These are phyloP conservation scores for Dreissena rostriformis DNA, from an alignment of 1,140 invertebrate genomes.

Conservation along the genomic window DNA sequence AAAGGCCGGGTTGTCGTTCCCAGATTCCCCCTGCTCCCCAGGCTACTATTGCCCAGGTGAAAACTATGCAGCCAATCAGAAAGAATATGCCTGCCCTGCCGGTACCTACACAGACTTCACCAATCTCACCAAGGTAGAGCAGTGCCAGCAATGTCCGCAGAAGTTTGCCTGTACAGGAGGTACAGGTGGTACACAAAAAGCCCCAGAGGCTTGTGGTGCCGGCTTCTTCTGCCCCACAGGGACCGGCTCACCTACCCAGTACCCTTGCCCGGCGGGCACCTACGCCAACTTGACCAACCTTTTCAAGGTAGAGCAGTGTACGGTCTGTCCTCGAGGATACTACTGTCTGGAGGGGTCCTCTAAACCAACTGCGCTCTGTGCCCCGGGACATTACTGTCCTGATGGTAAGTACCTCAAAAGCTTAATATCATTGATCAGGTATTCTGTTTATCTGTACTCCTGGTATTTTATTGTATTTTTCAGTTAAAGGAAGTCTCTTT, in stretches of 20 bases:
- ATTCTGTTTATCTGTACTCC: neutral
- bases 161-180: constrained; percentile 70
- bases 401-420: constrained; percentile 61
- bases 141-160: constrained; percentile 74
- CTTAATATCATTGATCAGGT: neutral
- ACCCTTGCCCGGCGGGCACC: constrained; percentile 74
- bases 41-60: constrained; percentile 78
- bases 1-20: constrained; percentile 68
- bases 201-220: constrained; percentile 73
- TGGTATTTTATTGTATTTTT: too few relatives aligned
- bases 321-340: constrained; percentile 73
- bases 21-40: constrained; percentile 75
- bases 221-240: constrained; percentile 77
- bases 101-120: constrained; percentile 76
- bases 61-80: constrained; percentile 71
- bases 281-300: constrained; percentile 77
- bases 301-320: constrained; percentile 70
- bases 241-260: constrained; percentile 67
- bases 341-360: constrained; percentile 76
- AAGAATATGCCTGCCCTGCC: constrained; percentile 76
- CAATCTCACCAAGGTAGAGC: constrained; percentile 74
- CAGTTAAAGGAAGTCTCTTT: too few relatives aligned
- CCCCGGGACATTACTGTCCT: constrained; percentile 76
- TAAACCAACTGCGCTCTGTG: constrained; percentile 69
- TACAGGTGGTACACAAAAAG: constrained; percentile 76